A percentile compares a stretch with the other conserved stretches of the same genome.
Evolutionary conservation across 2,113 vertebrate species (phyloP).

Genomic region (Anseranas semipalmata): DNA sequence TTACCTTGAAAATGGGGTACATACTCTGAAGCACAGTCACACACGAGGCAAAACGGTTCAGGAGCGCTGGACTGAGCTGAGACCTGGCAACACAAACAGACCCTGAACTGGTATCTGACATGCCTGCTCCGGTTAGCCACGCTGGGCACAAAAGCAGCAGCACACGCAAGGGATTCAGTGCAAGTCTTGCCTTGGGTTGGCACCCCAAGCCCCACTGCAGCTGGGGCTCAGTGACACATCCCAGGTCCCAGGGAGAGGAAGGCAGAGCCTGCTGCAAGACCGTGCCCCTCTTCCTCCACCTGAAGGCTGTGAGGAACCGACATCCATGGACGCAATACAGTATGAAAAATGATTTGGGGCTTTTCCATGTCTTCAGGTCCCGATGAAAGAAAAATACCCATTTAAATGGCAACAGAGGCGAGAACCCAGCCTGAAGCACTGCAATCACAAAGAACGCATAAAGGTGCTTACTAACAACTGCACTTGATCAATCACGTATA

Average conservation of each 20-base stretch:
- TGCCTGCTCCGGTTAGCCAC: not conserved
- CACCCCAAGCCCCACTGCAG: fast-evolving
- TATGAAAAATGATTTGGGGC: not conserved
- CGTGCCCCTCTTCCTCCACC: not conserved
- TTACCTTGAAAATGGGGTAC: not conserved
- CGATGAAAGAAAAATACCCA: not conserved
- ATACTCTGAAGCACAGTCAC: not conserved
- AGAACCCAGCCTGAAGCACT: not conserved
- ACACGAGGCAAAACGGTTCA: not conserved
- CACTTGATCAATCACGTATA: not conserved
- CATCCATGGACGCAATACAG: not conserved
- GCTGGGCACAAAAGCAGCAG: fast-evolving
- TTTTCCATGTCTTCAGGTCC: not conserved
- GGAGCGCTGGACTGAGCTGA: not conserved
- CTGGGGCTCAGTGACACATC: not conserved
- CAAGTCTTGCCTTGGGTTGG: not conserved
- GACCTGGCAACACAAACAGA: not conserved
- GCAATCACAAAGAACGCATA: not conserved
- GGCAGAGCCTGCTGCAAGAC: not conserved
- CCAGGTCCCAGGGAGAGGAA: not conserved
- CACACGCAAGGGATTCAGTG: fast-evolving
- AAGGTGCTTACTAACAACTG: fast-evolving
- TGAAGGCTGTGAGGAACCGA: not conserved
- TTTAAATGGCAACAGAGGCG: not conserved
- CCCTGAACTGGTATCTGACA: not conserved